Conservation (phyloP, 2,888 invertebrate species). For the Strigamia crassipes region DNA sequence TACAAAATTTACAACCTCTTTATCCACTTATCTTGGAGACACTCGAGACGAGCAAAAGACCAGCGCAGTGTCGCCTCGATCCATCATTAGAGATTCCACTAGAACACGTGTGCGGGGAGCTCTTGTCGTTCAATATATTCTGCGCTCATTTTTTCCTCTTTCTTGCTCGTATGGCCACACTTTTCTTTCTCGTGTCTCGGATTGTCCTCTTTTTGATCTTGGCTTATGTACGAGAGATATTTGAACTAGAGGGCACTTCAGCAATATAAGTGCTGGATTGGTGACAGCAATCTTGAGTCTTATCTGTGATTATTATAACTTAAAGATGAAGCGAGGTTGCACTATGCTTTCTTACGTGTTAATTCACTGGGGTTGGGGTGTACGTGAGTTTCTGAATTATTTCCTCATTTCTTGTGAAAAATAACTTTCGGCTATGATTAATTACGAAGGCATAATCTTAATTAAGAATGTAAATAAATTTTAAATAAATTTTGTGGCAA, state of each 20-base stretch:
- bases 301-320: neutral
- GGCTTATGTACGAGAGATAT: neutral
- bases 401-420: neutral
- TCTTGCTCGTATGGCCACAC: neutral
- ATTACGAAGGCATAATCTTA: neutral
- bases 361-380: neutral
- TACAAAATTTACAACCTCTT: constrained; percentile 10
- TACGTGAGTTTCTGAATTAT: neutral
- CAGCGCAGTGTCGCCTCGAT: constrained; percentile 1
- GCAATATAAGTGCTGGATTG: neutral
- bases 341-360: neutral
- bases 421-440: neutral
- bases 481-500: neutral
- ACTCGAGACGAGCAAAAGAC: constrained; percentile 10
- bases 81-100: constrained; percentile 10
- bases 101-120: neutral
- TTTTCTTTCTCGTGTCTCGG: constrained; percentile 2
- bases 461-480: neutral
- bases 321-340: neutral
- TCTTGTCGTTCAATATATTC: neutral
- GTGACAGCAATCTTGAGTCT: neutral
- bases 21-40: constrained; percentile 10
- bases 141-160: neutral
- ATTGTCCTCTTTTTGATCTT: constrained; percentile 10
- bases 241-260: constrained; percentile 10